A percentile compares a stretch with the other conserved stretches of the same genome.
Evolutionary conservation across 2,888 invertebrate species (phyloP).

Genomic region (Tinea trinotella): DNA sequence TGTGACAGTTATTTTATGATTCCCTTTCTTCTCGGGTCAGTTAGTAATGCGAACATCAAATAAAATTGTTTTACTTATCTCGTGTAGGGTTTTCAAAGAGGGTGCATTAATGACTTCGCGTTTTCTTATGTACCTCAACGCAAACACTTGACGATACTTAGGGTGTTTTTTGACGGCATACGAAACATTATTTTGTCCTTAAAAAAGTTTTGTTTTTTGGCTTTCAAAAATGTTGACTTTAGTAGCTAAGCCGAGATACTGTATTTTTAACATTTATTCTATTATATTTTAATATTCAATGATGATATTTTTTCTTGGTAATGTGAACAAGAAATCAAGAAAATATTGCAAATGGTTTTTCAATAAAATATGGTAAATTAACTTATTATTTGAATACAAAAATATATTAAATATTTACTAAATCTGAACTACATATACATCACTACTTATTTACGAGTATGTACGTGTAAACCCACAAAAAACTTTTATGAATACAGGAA

Average conservation of each 20-base stretch:
- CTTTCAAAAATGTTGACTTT: conserved; percentile 1
- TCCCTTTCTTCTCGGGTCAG: conserved; percentile 5
- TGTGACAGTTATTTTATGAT: not conserved
- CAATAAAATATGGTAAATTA: too few relatives aligned
- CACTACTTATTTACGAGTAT: too few relatives aligned
- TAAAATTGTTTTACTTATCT: conserved; percentile 68
- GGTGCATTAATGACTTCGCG: conserved; percentile 63
- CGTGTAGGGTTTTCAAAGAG: conserved; percentile 41
- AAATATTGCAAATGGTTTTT: too few relatives aligned
- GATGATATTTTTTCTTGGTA: too few relatives aligned
- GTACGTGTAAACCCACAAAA: too few relatives aligned
- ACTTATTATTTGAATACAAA: too few relatives aligned
- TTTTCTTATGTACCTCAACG: conserved; percentile 19
- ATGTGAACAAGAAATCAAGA: too few relatives aligned
- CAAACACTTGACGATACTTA: conserved; percentile 16
- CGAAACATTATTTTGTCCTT: conserved; percentile 17
- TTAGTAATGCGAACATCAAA: conserved; percentile 56
- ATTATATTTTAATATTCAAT: too few relatives aligned
- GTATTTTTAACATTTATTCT: too few relatives aligned
- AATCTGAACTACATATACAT: too few relatives aligned
- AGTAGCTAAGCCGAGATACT: conserved; percentile 14
- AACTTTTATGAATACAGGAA: too few relatives aligned
- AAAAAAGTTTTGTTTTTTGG: conserved; percentile 1
- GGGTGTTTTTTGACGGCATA: conserved; percentile 13
- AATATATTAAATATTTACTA: too few relatives aligned